Evolutionary conservation across 2,797 vertebrate genomes (phyloP).

Genomic region (Helicolenus hilgendorfi): DNA sequence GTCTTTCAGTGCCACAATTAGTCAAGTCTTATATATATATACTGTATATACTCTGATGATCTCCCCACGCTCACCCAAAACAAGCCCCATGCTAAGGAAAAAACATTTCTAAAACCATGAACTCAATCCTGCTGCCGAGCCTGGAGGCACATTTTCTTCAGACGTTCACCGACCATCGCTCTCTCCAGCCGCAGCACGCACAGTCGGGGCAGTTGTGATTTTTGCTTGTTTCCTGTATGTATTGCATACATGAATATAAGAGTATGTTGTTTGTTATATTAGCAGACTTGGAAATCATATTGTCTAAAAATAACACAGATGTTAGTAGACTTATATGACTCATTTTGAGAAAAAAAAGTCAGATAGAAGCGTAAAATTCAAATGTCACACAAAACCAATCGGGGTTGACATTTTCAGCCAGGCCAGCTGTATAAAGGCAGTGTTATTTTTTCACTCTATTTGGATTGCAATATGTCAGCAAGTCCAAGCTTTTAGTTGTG

Average conservation of each 20-base stretch:
- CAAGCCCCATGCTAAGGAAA: slow-evolving; percentile 3
- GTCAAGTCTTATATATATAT: slow-evolving; percentile 25
- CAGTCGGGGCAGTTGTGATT: neutral
- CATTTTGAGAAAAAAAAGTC: neutral
- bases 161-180: neutral
- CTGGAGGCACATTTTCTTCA: slow-evolving; percentile 33
- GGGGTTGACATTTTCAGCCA: neutral
- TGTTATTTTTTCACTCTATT: slow-evolving; percentile 1
- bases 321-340: neutral
- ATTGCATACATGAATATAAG: neutral
- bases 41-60: slow-evolving; percentile 1
- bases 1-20: slow-evolving; percentile 54
- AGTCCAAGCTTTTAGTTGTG: slow-evolving; percentile 2
- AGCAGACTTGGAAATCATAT: neutral
- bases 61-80: slow-evolving; percentile 26
- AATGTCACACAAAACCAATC: neutral
- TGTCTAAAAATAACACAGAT: neutral
- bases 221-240: neutral
- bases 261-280: neutral
- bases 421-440: neutral
- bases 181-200: slow-evolving; percentile 2
- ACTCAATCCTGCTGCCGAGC: slow-evolving; percentile 37
- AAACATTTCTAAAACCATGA: slow-evolving; percentile 41
- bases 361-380: neutral
- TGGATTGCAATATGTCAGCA: neutral